These are phyloP conservation scores for Aricia artaxerxes DNA, from an alignment of 2,888 invertebrate genomes.

Conservation along the genomic window DNA sequence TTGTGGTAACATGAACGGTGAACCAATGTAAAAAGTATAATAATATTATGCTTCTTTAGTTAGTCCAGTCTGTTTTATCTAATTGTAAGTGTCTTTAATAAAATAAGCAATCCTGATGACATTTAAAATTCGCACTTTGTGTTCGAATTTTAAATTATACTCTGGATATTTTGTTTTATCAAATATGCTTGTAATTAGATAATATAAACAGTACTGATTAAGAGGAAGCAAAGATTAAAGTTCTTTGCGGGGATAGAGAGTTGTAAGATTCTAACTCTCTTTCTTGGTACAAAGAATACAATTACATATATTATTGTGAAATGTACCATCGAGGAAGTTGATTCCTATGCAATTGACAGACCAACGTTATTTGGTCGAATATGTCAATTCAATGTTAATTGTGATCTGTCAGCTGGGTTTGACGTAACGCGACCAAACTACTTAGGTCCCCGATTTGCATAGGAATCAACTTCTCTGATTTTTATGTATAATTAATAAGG, in stretches of 20 bases:
- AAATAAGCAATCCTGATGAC: neutral
- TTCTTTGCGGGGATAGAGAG: slow-evolving; percentile 59
- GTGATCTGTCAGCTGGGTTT: too few relatives aligned
- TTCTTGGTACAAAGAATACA: slow-evolving; percentile 67
- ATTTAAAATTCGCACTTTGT: neutral
- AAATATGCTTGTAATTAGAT: slow-evolving; percentile 25
- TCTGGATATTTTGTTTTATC: slow-evolving; percentile 32
- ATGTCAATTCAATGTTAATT: too few relatives aligned
- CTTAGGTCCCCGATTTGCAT: too few relatives aligned
- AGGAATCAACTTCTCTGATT: too few relatives aligned
- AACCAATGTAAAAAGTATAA: too few relatives aligned
- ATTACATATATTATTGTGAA: neutral
- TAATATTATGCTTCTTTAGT: neutral
- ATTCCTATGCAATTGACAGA: too few relatives aligned
- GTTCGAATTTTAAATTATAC: neutral
- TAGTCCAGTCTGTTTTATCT: neutral
- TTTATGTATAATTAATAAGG: too few relatives aligned
- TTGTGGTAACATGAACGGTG: too few relatives aligned
- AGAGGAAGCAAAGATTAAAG: slow-evolving; percentile 48
- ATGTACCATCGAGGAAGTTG: neutral
- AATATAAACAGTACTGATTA: slow-evolving; percentile 36
- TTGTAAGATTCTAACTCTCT: slow-evolving; percentile 49
- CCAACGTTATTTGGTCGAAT: too few relatives aligned
- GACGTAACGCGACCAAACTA: too few relatives aligned
- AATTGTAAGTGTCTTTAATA: neutral